phyloP scores from a whole-genome alignment of 2,113 vertebrate species.

The Tragelaphus scriptus region DNA sequence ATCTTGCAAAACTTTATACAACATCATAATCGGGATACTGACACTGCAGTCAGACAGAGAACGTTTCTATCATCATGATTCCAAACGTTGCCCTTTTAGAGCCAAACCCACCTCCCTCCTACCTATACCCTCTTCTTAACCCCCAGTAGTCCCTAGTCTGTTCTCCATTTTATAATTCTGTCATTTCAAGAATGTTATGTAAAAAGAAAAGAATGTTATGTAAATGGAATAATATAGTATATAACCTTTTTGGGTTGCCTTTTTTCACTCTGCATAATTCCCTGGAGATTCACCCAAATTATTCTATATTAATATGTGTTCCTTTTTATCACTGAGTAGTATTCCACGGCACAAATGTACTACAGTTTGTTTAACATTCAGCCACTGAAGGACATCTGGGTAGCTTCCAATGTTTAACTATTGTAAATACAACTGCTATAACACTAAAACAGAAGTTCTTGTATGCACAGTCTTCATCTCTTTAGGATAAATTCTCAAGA shows the following conservation, averaged over 20 bases:
- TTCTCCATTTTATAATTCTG: neutral
- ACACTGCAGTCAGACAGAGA: neutral
- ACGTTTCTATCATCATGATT: neutral
- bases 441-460: neutral
- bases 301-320: neutral
- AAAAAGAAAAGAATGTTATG: neutral
- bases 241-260: neutral
- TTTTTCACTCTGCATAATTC: neutral
- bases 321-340: neutral
- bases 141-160: neutral
- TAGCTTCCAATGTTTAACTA: neutral
- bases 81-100: neutral
- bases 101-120: neutral
- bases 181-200: neutral
- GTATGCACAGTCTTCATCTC: neutral
- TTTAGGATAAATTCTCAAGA: neutral
- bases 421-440: neutral
- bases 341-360: neutral
- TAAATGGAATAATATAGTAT: neutral
- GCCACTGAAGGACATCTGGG: neutral
- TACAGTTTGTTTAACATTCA: neutral
- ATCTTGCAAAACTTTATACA: neutral
- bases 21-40: neutral
- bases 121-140: neutral
- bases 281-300: neutral